Base-by-base conservation (phyloP, 2,113 vertebrate genomes). In the Psilopogon haemacephalus region DNA sequence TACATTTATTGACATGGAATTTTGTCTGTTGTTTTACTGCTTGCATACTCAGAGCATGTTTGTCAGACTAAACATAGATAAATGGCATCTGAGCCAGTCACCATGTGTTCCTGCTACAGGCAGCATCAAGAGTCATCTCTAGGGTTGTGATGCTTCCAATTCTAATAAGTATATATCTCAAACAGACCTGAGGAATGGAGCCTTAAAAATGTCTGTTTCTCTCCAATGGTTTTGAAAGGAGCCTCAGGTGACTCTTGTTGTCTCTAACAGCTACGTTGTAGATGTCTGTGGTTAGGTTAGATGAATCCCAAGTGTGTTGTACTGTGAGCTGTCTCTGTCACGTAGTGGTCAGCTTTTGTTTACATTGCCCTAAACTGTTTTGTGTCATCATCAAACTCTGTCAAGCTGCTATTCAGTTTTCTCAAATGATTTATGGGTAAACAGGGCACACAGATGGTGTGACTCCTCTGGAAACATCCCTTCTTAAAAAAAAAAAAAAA, bases 1-100 rank as follows among this genome's bases (percentile, higher is more conserved):
- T 76, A 73, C 46, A 38, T 85, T 88, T 95, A 77, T n/a, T 80
- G 88, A 59, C 68, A 74, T 58, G 70, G 68, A 85, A 63, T 95
- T 93, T 91, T 76, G 71, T 65, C 72, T 85, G 23, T 64, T 84
- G 58, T 83, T 91, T 93, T 88, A 88, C 75, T 77, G 64, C 40
- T 72, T 85, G 28, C 37, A 37, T 75, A 70, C 14, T 62, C 71
- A 42, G 52, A 67, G 60, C 1, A 2, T 70, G 52, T 77, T 80
- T 72, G 67, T 70, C 46, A 70, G 64, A 32, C 59, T 89, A 52
- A 85, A 83, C 32, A 50, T 65, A 58, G 87, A 73, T 63, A 71
- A 89, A 79, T 0, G 3, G 40, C 24, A 35, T 37, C 58, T 83
- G 19, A 87, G 28, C 44, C 84, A 76, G 59, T 18, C 9, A 18